Evolutionary conservation across 2,888 invertebrate species (phyloP).

Genomic region (Phrixothrix hirtus): DNA sequence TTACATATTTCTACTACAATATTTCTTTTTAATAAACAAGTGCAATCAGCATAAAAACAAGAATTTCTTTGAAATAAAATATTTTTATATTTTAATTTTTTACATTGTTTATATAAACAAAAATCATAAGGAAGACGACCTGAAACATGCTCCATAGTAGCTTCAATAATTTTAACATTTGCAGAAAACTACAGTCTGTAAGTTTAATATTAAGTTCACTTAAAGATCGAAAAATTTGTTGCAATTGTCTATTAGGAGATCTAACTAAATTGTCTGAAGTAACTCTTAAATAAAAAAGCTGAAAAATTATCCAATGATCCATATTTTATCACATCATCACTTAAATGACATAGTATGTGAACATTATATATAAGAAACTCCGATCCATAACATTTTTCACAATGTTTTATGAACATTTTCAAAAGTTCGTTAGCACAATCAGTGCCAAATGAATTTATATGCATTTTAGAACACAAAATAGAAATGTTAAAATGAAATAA

Average conservation of each 20-base stretch:
- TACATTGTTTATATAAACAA: neutral
- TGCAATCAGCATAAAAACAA: neutral
- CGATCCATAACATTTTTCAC: slow-evolving; percentile 11
- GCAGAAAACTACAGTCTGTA: no score
- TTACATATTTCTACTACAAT: neutral
- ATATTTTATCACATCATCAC: slow-evolving; percentile 9
- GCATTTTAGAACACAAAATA: slow-evolving; percentile 11
- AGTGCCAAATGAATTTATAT: slow-evolving; percentile 7
- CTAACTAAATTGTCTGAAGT: slow-evolving; percentile 7
- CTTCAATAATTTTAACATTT: no score
- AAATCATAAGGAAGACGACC: no score
- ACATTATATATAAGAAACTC: slow-evolving; percentile 15
- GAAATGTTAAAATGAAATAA: slow-evolving; percentile 22
- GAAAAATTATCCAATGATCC: slow-evolving; percentile 14
- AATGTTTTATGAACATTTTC: slow-evolving; percentile 13
- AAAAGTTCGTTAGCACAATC: slow-evolving; percentile 11
- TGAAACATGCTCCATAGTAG: no score
- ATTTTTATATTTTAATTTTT: neutral
- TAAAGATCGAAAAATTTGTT: slow-evolving; percentile 7
- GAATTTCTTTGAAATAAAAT: neutral
- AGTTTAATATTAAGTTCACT: neutral
- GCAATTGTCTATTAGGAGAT: slow-evolving; percentile 6
- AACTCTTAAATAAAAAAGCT: slow-evolving; percentile 16
- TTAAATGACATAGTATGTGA: slow-evolving; percentile 10
- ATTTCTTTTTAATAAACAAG: neutral